A percentile compares a stretch with the other conserved stretches of the same genome.
Conservation (phyloP, 2,797 vertebrate species). For the Sebastes hubbsi region DNA sequence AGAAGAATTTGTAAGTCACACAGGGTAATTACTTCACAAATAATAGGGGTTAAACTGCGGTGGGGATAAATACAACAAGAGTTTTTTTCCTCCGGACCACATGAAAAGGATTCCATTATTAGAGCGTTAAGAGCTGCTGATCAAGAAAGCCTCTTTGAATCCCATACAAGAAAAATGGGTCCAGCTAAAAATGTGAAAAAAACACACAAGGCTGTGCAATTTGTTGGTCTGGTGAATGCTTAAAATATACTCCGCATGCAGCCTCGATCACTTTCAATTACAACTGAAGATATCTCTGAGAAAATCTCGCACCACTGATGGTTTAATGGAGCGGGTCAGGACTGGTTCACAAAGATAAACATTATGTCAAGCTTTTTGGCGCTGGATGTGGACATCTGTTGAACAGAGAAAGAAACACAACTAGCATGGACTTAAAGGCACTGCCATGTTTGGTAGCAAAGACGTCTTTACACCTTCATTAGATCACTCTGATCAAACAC, state of each 20-base stretch:
- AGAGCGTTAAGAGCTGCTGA: constrained; percentile 48
- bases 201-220: not conserved
- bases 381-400: not conserved
- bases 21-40: constrained; percentile 56
- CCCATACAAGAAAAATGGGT: constrained; percentile 16
- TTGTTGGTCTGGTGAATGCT: constrained; percentile 35
- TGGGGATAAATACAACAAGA: constrained; percentile 54
- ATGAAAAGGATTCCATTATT: constrained; percentile 63
- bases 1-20: constrained; percentile 55
- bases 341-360: constrained; percentile 28
- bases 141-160: constrained; percentile 58
- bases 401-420: not conserved
- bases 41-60: constrained; percentile 50
- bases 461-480: not conserved
- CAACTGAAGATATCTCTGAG: constrained; percentile 25
- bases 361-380: constrained; percentile 15
- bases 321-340: constrained; percentile 27
- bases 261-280: constrained; percentile 35
- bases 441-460: constrained; percentile 39
- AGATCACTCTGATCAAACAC: not conserved
- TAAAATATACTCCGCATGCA: constrained; percentile 14
- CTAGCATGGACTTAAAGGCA: not conserved
- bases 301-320: constrained; percentile 31
- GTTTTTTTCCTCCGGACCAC: constrained; percentile 57
- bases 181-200: constrained; percentile 17